A percentile compares a stretch with the other conserved stretches of the same genome.
These are phyloP conservation scores for Drosophila pegasa DNA, from an alignment of 2,888 invertebrate genomes.

Conservation along the genomic window DNA sequence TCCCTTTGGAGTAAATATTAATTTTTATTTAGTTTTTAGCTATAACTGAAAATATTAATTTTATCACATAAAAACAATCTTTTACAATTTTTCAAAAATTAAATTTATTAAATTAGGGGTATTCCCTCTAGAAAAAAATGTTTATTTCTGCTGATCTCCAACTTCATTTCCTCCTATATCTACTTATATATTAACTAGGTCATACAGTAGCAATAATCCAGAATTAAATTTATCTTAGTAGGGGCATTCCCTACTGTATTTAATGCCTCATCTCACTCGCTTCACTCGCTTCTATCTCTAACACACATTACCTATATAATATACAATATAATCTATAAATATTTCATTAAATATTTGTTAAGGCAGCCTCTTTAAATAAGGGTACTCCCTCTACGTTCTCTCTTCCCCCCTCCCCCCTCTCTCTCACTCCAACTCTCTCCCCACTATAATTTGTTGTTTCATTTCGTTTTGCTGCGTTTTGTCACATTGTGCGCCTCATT, in stretches of 20 bases:
- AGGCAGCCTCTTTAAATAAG: not conserved
- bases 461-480: slow-evolving; percentile 29
- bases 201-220: not conserved
- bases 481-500: slow-evolving; percentile 65
- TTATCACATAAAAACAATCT: not conserved
- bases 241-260: not conserved
- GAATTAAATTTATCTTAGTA: not conserved
- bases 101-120: not conserved
- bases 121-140: not conserved
- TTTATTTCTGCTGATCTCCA: too few relatives aligned
- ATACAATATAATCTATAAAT: not conserved
- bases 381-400: not conserved
- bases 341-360: not conserved
- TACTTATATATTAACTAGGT: too few relatives aligned
- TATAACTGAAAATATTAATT: not conserved
- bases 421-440: not conserved
- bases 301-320: not conserved
- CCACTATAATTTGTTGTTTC: slow-evolving; percentile 19
- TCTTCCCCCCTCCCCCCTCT: not conserved
- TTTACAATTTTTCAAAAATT: not conserved
- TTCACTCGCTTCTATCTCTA: not conserved
- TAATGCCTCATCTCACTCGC: not conserved
- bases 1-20: not conserved
- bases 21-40: not conserved
- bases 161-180: not conserved